Evolutionary conservation across 2,888 invertebrate genomes (phyloP).

Genomic region (Fragum whitleyi): DNA sequence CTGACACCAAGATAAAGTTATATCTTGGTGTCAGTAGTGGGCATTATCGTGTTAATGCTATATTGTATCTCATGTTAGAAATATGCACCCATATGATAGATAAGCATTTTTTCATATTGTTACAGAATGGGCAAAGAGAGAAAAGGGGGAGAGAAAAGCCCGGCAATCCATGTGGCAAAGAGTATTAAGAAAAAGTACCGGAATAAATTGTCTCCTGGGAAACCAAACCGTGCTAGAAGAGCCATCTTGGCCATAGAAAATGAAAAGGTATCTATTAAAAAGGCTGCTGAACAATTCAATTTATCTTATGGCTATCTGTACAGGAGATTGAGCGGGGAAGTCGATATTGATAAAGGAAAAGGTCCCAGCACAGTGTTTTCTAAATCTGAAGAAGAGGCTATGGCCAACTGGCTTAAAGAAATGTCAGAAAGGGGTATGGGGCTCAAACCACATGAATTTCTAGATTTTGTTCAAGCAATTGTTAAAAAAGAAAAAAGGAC

Average conservation of each 20-base stretch:
- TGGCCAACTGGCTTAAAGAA: background rate
- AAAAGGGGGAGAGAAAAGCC: no score
- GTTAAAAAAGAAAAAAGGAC: background rate
- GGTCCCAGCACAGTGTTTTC: background rate
- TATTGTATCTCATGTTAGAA: no score
- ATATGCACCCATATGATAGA: no score
- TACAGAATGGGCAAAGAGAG: no score
- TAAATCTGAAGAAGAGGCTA: background rate
- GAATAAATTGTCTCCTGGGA: no score
- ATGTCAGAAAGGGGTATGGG: background rate
- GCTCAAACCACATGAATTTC: background rate
- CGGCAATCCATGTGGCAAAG: no score
- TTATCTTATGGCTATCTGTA: background rate
- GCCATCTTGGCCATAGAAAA: background rate
- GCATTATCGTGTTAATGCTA: no score
- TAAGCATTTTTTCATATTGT: no score
- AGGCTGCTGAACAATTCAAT: background rate
- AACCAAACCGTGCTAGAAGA: background rate
- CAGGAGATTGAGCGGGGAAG: background rate
- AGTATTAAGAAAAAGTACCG: no score
- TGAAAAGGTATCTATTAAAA: background rate
- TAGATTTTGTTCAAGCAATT: background rate
- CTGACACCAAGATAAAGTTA: no score
- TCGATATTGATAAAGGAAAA: background rate
- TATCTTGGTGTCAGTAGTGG: no score